Base-by-base conservation (phyloP, 37 sponge, comb jelly and placozoan species). In the Cliona cf. orientalis region DNA sequence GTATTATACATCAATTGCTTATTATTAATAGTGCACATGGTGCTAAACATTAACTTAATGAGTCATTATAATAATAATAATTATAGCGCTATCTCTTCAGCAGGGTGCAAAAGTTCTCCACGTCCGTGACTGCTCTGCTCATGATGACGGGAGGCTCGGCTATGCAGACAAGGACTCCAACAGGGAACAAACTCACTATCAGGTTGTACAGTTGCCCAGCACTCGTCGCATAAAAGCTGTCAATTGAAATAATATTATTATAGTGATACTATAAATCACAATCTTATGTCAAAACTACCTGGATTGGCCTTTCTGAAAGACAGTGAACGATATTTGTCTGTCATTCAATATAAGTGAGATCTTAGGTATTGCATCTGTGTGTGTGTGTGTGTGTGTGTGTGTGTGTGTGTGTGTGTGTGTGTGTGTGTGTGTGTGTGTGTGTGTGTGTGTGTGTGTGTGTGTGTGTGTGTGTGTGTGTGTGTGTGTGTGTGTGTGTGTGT, bases 191-290 rank as follows among this genome's bases (percentile, higher is more conserved):
- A 56, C 82, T 81, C 39, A 71, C 82, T 53, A 91, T 72, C 59
- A 91, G 78, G 29, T 71, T 62, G 57, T 82, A 57, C 43, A 59
- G 38, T 5, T 75, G 60, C 1, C 89, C 91, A 46, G 64, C 83
- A 78, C 91, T 81, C 2, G 77, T 86, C 17, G 78, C 91, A 72
- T 86, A 91, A 6, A 82, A 57, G 64, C 91, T 90, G 45, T 26
- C n/a, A n/a, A n/a, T n/a, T n/a, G n/a, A n/a, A n/a, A n/a, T 49
- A 14, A 14, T 14, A 49, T 49, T 19, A 9, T 49, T 14, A 49
- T 14, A 49, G 36, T 71, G 40, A 6, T 29, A 41, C 7, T 71
- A 71, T 41, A 71, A 12, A 42, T n/a, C 14, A 22, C 14, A 71
- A 71, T 44, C 17, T n/a, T 44, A 36, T 6, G 45, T 9, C 5